Evolutionary conservation across 1,140 invertebrate species (phyloP).

Genomic region (Drosophila yakuba): DNA sequence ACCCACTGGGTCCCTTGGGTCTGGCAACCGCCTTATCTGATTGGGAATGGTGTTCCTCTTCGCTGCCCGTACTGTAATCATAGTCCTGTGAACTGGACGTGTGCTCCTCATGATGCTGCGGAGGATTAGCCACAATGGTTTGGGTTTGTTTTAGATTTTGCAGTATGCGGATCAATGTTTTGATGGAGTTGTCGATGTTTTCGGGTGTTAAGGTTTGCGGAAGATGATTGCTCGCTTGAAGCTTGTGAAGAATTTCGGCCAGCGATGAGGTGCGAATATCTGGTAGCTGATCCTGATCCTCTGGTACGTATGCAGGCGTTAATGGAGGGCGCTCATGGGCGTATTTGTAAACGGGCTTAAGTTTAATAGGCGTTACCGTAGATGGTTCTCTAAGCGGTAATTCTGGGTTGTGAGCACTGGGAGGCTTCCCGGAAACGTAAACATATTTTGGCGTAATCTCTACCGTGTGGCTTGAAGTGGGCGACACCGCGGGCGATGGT

Average conservation of each 20-base stretch:
- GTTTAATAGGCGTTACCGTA: conserved; percentile 55
- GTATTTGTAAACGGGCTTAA: conserved; percentile 68
- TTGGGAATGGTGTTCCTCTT: conserved; percentile 32
- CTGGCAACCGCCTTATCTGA: conserved; percentile 28
- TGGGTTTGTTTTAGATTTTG: conserved; percentile 87
- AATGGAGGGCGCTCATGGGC: conserved; percentile 36
- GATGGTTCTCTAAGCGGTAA: conserved; percentile 42
- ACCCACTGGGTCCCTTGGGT: conserved; percentile 64
- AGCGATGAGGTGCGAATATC: conserved; percentile 83
- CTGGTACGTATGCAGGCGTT: conserved; percentile 9
- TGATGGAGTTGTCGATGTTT: conserved; percentile 91
- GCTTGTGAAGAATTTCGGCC: conserved; percentile 87
- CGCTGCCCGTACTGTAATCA: conserved; percentile 56
- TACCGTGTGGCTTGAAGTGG: conserved; percentile 62
- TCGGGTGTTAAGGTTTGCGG: conserved; percentile 90
- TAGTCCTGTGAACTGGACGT: conserved; percentile 53
- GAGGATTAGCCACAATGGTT: conserved; percentile 79
- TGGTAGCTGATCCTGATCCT: conserved; percentile 69
- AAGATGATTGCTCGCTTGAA: conserved; percentile 90
- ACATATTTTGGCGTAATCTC: conserved; percentile 74
- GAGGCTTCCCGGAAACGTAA: conserved; percentile 47
- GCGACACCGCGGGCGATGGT: conserved; percentile 15
- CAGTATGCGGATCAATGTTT: conserved; percentile 90
- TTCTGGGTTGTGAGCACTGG: conserved; percentile 5
- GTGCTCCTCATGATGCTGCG: conserved; percentile 73